Evolutionary conservation across 2,113 vertebrate genomes (phyloP).

Genomic region (Mesocricetus auratus): DNA sequence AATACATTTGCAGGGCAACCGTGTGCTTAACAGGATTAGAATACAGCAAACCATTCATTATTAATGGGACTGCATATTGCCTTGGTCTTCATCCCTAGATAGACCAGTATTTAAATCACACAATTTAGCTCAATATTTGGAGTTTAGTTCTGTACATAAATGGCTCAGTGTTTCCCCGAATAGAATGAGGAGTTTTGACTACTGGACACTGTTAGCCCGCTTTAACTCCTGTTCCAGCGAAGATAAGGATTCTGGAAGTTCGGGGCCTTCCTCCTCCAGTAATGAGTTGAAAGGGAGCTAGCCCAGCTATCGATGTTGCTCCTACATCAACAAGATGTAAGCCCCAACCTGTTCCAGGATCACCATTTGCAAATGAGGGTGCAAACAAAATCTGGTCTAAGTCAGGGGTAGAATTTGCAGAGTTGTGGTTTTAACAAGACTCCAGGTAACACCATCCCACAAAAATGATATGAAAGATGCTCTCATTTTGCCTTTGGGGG

Average conservation of each 20-base stretch:
- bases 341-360: rapidly evolving
- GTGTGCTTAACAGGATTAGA: slow-evolving; percentile 83
- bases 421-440: background rate
- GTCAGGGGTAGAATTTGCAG: background rate
- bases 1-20: slow-evolving; percentile 70
- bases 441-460: background rate
- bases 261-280: background rate
- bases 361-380: background rate
- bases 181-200: background rate
- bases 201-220: background rate
- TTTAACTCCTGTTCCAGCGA: background rate
- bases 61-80: slow-evolving; percentile 74
- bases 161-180: background rate
- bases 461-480: background rate
- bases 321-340: background rate
- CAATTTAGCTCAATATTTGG: slow-evolving; percentile 79
- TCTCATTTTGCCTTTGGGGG: background rate
- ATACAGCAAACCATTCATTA: slow-evolving; percentile 78
- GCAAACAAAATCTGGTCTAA: background rate
- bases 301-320: background rate
- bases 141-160: slow-evolving; percentile 66
- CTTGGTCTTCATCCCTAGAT: slow-evolving; percentile 73
- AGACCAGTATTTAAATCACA: slow-evolving; percentile 80
- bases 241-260: background rate
- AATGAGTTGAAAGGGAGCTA: background rate